Evolutionary conservation across 2,113 vertebrate genomes (phyloP).

Genomic region (Indicator indicator): DNA sequence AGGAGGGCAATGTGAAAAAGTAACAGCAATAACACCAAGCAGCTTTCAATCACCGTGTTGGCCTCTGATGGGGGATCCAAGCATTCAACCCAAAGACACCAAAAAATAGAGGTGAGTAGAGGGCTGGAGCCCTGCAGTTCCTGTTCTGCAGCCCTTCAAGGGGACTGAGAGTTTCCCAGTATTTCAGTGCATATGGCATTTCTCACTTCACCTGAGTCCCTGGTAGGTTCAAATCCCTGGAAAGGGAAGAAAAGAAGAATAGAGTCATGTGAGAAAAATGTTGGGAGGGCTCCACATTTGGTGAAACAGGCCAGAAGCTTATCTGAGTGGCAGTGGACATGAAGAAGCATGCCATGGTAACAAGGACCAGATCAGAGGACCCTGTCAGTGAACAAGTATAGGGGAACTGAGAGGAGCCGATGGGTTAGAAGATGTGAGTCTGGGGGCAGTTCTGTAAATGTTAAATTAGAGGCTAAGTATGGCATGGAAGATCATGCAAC

Average conservation of each 20-base stretch:
- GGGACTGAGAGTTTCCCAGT: not conserved
- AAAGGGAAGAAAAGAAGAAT: not conserved
- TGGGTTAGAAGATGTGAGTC: not conserved
- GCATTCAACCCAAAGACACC: not conserved
- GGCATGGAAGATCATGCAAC: not conserved
- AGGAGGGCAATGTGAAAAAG: not conserved
- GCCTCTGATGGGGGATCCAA: not conserved
- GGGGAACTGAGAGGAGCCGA: not conserved
- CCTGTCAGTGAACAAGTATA: not conserved
- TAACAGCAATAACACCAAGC: not conserved
- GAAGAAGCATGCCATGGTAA: not conserved
- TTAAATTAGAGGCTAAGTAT: not conserved
- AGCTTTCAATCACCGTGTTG: rapidly evolving
- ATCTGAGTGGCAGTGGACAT: not conserved
- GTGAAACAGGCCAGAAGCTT: not conserved
- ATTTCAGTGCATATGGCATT: rapidly evolving
- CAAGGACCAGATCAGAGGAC: not conserved
- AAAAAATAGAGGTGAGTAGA: rapidly evolving
- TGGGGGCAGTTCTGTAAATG: not conserved
- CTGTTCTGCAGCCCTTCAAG: not conserved
- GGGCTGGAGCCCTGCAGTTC: not conserved
- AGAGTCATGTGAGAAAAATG: not conserved
- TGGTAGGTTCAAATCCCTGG: not conserved
- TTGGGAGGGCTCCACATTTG: not conserved
- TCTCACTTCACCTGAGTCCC: not conserved